A percentile compares a stretch with the other conserved stretches of the same genome.
These are phyloP conservation scores for Meles meles DNA, from an alignment of 2,113 vertebrate species.

Conservation along the genomic window DNA sequence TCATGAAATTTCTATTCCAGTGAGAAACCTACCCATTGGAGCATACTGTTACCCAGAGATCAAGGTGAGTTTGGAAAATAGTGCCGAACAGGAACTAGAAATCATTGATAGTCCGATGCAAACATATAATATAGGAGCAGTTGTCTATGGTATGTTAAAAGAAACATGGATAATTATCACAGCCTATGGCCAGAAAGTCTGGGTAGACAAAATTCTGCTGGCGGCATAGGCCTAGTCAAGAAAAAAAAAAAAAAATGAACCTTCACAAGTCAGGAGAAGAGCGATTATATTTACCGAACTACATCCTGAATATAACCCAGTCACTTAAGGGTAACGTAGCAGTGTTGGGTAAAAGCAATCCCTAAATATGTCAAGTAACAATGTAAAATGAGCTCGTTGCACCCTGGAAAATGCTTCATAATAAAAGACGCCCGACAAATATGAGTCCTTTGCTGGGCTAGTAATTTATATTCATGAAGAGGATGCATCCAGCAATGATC, in stretches of 20 bases:
- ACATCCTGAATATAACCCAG: not conserved
- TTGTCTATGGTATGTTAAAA: not conserved
- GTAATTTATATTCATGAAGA: slow-evolving; percentile 48
- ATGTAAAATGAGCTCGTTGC: not conserved
- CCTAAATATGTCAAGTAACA: not conserved
- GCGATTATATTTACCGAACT: not conserved
- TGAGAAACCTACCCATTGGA: not conserved
- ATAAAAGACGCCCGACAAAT: not conserved
- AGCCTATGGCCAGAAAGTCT: not conserved
- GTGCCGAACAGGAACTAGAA: not conserved
- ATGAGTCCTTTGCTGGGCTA: not conserved
- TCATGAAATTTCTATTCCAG: not conserved
- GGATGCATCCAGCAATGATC: not conserved
- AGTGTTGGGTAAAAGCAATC: not conserved
- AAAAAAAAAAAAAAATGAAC: not conserved
- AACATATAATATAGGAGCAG: not conserved
- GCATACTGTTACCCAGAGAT: not conserved
- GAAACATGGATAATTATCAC: not conserved
- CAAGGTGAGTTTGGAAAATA: not conserved
- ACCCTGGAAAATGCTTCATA: slow-evolving; percentile 33
- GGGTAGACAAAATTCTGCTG: not conserved
- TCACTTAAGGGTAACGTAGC: not conserved
- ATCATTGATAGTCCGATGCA: not conserved
- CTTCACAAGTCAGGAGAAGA: not conserved
- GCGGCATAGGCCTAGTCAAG: not conserved